Conservation (phyloP, 2,797 vertebrate genomes). For the Crypturellus tataupa region DNA sequence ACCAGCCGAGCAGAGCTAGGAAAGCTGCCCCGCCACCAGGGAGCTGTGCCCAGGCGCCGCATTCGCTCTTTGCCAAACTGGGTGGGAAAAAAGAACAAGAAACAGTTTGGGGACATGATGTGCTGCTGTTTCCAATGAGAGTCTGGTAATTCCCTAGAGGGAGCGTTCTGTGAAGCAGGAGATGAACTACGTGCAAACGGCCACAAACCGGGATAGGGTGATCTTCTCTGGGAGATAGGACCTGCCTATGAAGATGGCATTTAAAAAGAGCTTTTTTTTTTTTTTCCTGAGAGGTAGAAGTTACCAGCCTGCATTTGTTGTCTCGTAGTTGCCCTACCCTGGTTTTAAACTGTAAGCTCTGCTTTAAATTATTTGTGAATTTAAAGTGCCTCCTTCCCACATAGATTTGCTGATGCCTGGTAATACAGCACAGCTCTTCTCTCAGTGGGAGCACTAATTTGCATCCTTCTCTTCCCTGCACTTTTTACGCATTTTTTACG, state of each 20-base stretch:
- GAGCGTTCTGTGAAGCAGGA: not conserved
- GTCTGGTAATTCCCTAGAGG: not conserved
- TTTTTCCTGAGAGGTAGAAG: not conserved
- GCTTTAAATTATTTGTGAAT: not conserved
- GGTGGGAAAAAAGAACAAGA: not conserved
- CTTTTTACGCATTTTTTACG: not conserved
- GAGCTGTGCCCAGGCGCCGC: not conserved
- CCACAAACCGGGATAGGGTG: not conserved
- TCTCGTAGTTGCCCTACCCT: not conserved
- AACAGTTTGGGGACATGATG: not conserved
- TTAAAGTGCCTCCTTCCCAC: not conserved
- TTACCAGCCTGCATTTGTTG: not conserved
- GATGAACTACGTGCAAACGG: not conserved
- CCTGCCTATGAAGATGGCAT: not conserved
- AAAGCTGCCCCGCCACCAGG: not conserved
- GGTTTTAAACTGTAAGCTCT: not conserved
- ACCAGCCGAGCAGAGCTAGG: not conserved
- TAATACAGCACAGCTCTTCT: not conserved
- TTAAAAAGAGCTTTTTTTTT: not conserved
- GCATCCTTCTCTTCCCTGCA: not conserved
- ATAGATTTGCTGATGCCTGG: not conserved
- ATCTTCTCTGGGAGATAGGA: rapidly evolving
- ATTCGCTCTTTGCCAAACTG: not conserved
- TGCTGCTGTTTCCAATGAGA: not conserved
- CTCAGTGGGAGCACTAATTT: not conserved